Evolutionary conservation across 1,140 invertebrate species (phyloP).

Genomic region (Drosophila virilis): DNA sequence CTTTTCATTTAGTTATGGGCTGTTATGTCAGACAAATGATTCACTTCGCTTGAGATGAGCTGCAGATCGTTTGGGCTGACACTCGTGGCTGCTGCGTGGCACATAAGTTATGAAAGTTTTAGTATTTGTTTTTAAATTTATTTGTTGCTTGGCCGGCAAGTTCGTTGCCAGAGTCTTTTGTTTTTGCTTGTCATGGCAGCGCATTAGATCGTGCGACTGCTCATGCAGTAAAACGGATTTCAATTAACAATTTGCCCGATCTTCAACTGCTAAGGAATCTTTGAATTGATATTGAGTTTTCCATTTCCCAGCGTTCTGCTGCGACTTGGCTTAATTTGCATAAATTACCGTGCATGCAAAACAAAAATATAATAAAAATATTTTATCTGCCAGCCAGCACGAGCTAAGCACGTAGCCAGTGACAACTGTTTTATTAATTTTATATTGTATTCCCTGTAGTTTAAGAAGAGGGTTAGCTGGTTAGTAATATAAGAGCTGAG

Average conservation of each 20-base stretch:
- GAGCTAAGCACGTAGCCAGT: not conserved
- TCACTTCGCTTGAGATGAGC: constrained; percentile 21
- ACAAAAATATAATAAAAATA: not conserved
- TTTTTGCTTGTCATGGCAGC: constrained; percentile 39
- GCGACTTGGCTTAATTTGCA: constrained; percentile 19
- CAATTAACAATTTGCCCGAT: constrained; percentile 15
- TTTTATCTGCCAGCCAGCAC: not conserved
- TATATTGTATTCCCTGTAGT: not conserved
- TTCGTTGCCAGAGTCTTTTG: constrained; percentile 70
- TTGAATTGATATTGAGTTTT: constrained; percentile 23
- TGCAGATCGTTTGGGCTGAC: constrained; percentile 23
- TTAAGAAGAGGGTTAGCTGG: not conserved
- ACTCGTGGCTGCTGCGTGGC: constrained; percentile 13
- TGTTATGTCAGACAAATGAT: constrained; percentile 36
- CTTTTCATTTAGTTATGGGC: constrained; percentile 38
- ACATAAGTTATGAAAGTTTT: constrained; percentile 57
- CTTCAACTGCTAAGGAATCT: constrained; percentile 7
- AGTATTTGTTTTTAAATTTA: constrained; percentile 15
- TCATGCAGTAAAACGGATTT: constrained; percentile 49
- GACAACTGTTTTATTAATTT: constrained; percentile 15
- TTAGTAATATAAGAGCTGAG: not conserved
- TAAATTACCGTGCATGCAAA: constrained; percentile 8
- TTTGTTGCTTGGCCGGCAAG: constrained; percentile 47
- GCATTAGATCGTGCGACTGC: constrained; percentile 6
- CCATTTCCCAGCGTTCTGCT: constrained; percentile 12